phyloP scores from a whole-genome alignment of 64 coral and sea anemone genomes.

The Actinia tenebrosa region DNA sequence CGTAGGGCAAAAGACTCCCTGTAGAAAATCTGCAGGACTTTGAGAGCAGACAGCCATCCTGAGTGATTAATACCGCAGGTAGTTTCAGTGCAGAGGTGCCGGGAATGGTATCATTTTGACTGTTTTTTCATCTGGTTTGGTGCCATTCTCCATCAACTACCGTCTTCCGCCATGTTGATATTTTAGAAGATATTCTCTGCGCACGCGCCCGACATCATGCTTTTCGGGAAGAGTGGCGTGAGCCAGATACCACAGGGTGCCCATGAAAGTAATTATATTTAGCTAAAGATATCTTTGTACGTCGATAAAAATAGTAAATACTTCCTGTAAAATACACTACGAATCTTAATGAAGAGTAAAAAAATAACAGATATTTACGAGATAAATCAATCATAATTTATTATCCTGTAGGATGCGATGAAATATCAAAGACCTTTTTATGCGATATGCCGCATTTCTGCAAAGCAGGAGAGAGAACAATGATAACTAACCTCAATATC shows the following conservation, averaged over 20 bases:
- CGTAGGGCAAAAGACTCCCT: slow-evolving; percentile 93
- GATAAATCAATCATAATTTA: too few relatives aligned
- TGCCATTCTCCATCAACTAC: slow-evolving; percentile 32
- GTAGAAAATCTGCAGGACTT: slow-evolving; percentile 82
- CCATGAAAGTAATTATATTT: background rate
- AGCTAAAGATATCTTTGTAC: background rate
- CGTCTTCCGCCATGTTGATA: slow-evolving; percentile 80
- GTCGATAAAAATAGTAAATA: background rate
- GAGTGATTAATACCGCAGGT: slow-evolving; percentile 13
- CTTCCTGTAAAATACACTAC: background rate
- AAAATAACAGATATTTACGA: background rate
- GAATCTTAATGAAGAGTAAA: background rate
- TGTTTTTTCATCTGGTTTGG: slow-evolving; percentile 17
- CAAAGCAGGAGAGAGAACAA: too few relatives aligned
- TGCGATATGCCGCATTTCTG: too few relatives aligned
- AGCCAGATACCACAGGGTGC: background rate
- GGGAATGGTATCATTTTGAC: slow-evolving; percentile 12
- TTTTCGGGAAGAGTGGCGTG: slow-evolving; percentile 18
- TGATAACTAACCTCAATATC: too few relatives aligned
- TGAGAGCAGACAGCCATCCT: slow-evolving; percentile 94
- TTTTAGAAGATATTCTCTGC: slow-evolving; percentile 39
- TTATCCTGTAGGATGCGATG: too few relatives aligned
- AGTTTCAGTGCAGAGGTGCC: slow-evolving; percentile 17
- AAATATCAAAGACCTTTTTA: too few relatives aligned
- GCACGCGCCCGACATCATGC: slow-evolving; percentile 35